These are phyloP conservation scores for Epizoanthus illoricatus DNA, from an alignment of 92 coral and sea anemone species.

Conservation along the genomic window DNA sequence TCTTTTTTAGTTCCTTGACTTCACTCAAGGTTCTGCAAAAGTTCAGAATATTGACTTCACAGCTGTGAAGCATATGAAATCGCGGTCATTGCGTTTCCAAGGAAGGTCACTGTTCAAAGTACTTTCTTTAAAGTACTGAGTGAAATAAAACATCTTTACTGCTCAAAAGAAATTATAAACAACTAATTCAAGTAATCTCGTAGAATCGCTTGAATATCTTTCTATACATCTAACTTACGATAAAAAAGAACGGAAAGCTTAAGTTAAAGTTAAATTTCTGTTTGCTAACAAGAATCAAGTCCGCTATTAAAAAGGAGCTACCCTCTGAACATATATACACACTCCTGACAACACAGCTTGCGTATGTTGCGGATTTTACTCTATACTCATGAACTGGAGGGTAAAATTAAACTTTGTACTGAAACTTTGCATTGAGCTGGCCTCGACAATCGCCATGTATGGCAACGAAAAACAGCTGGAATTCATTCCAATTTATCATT, in stretches of 20 bases:
- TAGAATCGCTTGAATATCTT: not conserved
- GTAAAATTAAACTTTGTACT: too few relatives aligned
- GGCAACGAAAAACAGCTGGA: too few relatives aligned
- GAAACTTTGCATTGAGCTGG: too few relatives aligned
- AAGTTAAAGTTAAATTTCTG: too few relatives aligned
- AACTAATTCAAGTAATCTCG: slow-evolving; percentile 5
- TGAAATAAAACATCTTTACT: not conserved
- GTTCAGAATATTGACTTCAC: not conserved
- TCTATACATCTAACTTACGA: slow-evolving; percentile 8
- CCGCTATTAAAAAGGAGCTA: not conserved
- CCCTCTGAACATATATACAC: too few relatives aligned
- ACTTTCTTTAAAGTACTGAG: not conserved
- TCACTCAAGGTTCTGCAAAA: not conserved
- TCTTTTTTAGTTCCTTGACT: not conserved
- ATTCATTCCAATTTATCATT: too few relatives aligned
- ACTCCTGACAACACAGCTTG: too few relatives aligned
- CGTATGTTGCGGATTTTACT: too few relatives aligned
- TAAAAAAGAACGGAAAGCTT: not conserved
- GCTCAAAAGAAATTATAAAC: not conserved
- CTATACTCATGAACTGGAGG: too few relatives aligned
- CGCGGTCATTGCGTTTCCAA: not conserved
- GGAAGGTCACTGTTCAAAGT: slow-evolving; percentile 9
- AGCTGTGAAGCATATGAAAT: slow-evolving; percentile 32
- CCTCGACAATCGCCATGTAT: too few relatives aligned
- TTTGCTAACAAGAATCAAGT: too few relatives aligned